phyloP scores from a whole-genome alignment of 2,113 vertebrate genomes.

The Pelecanus crispus region DNA sequence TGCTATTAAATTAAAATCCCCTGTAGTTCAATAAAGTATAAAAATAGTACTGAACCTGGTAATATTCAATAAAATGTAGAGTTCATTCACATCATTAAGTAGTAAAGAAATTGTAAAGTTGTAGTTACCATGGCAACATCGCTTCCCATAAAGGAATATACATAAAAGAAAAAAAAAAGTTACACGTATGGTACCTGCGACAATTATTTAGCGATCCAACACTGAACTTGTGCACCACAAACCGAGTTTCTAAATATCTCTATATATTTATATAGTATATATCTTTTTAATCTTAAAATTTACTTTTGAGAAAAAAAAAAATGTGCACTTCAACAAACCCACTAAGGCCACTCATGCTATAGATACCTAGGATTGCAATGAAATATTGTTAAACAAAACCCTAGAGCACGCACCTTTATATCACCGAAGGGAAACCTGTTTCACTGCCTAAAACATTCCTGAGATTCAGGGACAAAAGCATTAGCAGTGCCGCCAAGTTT shows the following conservation, averaged over 20 bases:
- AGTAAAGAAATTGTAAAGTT: slow-evolving; percentile 69
- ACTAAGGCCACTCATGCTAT: slow-evolving; percentile 86
- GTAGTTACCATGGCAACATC: slow-evolving; percentile 76
- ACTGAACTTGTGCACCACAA: slow-evolving; percentile 78
- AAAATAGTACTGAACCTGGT: slow-evolving; percentile 82
- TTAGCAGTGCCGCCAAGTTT: neutral
- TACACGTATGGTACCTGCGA: slow-evolving; percentile 76
- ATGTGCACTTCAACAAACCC: slow-evolving; percentile 80
- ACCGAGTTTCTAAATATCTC: slow-evolving; percentile 78
- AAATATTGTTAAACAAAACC: slow-evolving; percentile 39
- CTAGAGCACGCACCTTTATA: slow-evolving; percentile 52
- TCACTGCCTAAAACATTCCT: slow-evolving; percentile 72
- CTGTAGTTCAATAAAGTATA: slow-evolving; percentile 76
- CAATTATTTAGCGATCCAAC: slow-evolving; percentile 74
- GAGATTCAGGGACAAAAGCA: slow-evolving; percentile 68
- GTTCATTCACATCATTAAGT: slow-evolving; percentile 77
- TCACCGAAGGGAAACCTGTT: slow-evolving; percentile 52
- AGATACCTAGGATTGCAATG: slow-evolving; percentile 71
- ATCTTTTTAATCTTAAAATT: slow-evolving; percentile 75
- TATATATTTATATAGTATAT: slow-evolving; percentile 79
- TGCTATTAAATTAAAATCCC: slow-evolving; percentile 76
- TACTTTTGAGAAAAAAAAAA: slow-evolving; percentile 66
- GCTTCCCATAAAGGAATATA: slow-evolving; percentile 67
- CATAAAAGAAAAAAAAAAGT: slow-evolving; percentile 57
- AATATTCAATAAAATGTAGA: slow-evolving; percentile 78